Base-by-base conservation (phyloP, 2,113 vertebrate genomes). In the Thamnophis sirtalis region DNA sequence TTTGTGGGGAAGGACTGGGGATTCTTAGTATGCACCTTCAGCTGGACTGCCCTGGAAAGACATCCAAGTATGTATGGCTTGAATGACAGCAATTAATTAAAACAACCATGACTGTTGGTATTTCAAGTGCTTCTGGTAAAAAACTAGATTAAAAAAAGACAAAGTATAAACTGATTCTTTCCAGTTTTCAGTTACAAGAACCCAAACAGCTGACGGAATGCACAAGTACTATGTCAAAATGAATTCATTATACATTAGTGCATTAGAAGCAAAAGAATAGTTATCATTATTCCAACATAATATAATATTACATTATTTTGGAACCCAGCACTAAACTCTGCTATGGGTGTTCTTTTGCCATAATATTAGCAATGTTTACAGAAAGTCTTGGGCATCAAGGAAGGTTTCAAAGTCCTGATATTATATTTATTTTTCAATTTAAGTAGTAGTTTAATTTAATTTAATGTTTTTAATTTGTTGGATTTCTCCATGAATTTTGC, bases 381-480 rank as follows among this genome's bases (percentile, higher is more conserved):
- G 43, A 84, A 84, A 49, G 9, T 22, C 84, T 84, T 48, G 21
- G 9, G 43, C 3, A 0, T 49, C 38, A 24, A 84, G 19, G 8
- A 84, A 33, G 33, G 10, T 13, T 48, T 92, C 15, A 87, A 55
- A 54, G 38, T 15, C 89, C 24, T 7, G n/a, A 10, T 24, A 93
- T 88, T 91, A 38, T 92, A 90, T 89, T 89, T 89, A 87, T 63
- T 33, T 58, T 92, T 93, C 0, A 6, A 93, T 93, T 92, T 50
- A 89, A 89, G 1, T 9, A 19, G 55, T 88, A 89, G 86, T 90
- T 92, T 33, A 68, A 43, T 58, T 88, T 63, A 63, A 63, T 58
- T 24, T 0, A 3, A 85, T 84, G 86, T 89, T 90, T 80, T 90
- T 94, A 63, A 68, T 58, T 94, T 91, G 4, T 43, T 63, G 6